These are phyloP conservation scores for Dione vanillae DNA, from an alignment of 2,888 invertebrate species.

Conservation along the genomic window DNA sequence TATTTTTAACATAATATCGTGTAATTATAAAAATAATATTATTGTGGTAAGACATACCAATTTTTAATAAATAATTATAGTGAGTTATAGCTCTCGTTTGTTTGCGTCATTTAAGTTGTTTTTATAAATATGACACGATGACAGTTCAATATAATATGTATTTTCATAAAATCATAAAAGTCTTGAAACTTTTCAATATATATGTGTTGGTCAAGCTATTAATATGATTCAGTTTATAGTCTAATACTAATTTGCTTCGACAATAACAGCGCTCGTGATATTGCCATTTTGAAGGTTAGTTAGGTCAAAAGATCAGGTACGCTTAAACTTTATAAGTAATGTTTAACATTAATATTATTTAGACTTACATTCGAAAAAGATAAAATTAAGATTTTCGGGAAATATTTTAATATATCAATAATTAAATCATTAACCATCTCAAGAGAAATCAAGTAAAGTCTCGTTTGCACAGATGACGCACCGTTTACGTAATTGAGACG, in stretches of 20 bases:
- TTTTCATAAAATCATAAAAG: too few species aligned
- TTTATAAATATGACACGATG: too few species aligned
- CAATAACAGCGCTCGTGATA: not conserved
- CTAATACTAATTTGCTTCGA: not conserved
- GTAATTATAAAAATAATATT: not conserved
- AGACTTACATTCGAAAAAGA: too few species aligned
- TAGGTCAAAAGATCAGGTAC: slow-evolving; percentile 1
- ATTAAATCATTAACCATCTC: too few species aligned
- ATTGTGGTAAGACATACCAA: not conserved
- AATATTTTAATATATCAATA: too few species aligned
- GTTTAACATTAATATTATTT: not conserved
- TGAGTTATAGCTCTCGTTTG: not conserved
- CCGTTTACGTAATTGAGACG: not conserved
- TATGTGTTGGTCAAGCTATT: not conserved
- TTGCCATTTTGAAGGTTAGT: not conserved
- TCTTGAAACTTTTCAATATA: not conserved
- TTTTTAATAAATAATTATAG: not conserved
- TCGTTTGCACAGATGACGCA: not conserved
- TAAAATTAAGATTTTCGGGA: too few species aligned
- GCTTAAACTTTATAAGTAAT: not conserved
- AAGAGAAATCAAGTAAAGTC: not conserved
- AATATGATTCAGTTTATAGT: not conserved
- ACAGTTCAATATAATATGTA: too few species aligned
- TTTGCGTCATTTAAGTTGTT: not conserved
- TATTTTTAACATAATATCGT: slow-evolving; percentile 14